Evolutionary conservation across 2,113 vertebrate species (phyloP).

Genomic region (Argyrosomus japonicus): DNA sequence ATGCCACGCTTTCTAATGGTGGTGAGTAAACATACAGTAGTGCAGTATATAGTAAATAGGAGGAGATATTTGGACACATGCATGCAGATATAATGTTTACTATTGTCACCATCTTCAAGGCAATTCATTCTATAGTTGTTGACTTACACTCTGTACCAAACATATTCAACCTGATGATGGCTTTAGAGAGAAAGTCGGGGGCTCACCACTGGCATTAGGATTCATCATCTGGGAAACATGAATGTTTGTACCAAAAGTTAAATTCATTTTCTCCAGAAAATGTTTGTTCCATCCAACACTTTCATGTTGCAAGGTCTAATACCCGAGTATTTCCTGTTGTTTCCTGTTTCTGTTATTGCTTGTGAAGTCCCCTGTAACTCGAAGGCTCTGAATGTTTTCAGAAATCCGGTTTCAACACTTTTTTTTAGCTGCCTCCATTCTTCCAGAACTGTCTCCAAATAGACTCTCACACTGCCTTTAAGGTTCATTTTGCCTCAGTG

Average conservation of each 20-base stretch:
- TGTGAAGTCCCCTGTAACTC: background rate
- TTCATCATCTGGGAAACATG: no score
- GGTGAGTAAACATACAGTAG: background rate
- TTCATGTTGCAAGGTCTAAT: background rate
- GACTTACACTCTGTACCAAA: no score
- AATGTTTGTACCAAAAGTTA: no score
- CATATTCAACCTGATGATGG: no score
- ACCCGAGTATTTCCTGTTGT: background rate
- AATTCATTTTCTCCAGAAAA: background rate
- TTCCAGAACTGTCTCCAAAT: slow-evolving; percentile 20
- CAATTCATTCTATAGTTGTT: no score
- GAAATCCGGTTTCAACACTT: slow-evolving; percentile 1
- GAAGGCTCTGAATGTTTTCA: slow-evolving; percentile 5
- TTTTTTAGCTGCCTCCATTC: slow-evolving; percentile 2
- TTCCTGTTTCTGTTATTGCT: background rate
- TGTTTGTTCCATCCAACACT: background rate
- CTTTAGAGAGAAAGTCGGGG: no score
- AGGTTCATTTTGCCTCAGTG: slow-evolving; percentile 32
- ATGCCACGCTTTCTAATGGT: background rate
- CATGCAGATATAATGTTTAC: no score
- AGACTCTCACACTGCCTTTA: slow-evolving; percentile 24
- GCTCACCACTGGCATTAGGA: no score
- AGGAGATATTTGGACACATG: no score
- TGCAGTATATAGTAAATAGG: background rate
- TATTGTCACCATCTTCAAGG: background rate